Evolutionary conservation across 2,888 invertebrate genomes (phyloP), one percentile per base, ranked within the genome.

Genomic region (Pherbina coryleti): DNA sequence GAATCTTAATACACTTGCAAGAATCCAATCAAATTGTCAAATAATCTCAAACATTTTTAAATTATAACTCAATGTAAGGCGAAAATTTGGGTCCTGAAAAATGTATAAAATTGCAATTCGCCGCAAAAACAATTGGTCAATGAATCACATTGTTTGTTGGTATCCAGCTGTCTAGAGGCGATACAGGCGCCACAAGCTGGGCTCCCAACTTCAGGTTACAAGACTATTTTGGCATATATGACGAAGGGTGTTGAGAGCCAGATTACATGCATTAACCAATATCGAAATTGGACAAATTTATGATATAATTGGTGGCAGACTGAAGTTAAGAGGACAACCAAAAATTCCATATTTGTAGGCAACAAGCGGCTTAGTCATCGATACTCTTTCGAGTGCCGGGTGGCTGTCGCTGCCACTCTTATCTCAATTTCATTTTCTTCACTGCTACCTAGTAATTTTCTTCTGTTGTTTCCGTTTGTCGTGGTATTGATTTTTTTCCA

Each of bases 251-350:
- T 78, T 75, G 78, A 80, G 75, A 53, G 77, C 72, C 62, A 78
- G 78, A 80, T 80, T 77, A 80, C 78, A 78, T 74, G 77, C 75
- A 78, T 80, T 77, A 78, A 74, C 70, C 70, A 55, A 62, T 81
- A 86, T 87, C 85, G 85, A 82, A 84, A 85, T 85, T 85, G 86
- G 87, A 87, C 86, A 86, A 86, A 86, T 86, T 86, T 86, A 86
- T 85, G 86, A 85, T 86, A 86, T 86, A 86, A 86, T 86, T 87
- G 86, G 82, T 82, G 86, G 81, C 86, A 83, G 82, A 79, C 71
- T 78, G 82, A 77, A 66, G 37, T 14, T 64, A 51, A 37, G 55
- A 67, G 57, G 9, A 25, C 53, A 34, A 31, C 55, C 67, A 66
- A 28, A 22, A 37, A 60, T 28, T 44, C 62, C 49, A 37, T 69